Percentiles rank a stretch among this genome's conserved stretches.
phyloP scores from a whole-genome alignment of 1,140 invertebrate genomes.

The Mylabris phalerata region DNA sequence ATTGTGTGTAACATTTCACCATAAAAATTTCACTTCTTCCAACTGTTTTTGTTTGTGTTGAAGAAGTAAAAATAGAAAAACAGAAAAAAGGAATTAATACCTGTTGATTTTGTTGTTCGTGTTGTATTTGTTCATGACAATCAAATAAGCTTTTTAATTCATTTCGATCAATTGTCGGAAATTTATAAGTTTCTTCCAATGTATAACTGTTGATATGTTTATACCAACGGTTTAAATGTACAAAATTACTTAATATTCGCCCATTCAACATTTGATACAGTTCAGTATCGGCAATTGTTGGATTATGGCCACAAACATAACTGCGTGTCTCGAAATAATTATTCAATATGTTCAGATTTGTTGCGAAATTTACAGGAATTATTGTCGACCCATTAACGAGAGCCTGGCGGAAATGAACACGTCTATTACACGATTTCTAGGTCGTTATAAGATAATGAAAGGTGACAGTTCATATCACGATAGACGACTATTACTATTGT shows the following conservation, averaged over 20 bases:
- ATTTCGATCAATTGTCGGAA: slow-evolving; percentile 9
- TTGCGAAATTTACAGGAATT: no score
- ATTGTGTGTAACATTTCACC: slow-evolving; percentile 21
- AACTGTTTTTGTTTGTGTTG: no score
- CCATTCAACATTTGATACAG: slow-evolving; percentile 42
- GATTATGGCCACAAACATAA: slow-evolving; percentile 50
- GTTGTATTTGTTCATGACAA: background rate
- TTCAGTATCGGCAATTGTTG: slow-evolving; percentile 47
- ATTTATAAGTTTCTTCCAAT: slow-evolving; percentile 41
- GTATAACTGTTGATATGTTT: slow-evolving; percentile 53
- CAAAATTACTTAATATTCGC: slow-evolving; percentile 36
- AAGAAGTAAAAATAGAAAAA: slow-evolving; percentile 21
- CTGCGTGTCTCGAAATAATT: slow-evolving; percentile 47
- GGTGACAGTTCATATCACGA: no score
- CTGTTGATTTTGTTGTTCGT: slow-evolving; percentile 4
- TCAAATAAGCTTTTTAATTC: slow-evolving; percentile 11
- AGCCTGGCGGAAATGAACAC: no score
- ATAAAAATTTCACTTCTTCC: slow-evolving; percentile 17
- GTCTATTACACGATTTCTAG: no score
- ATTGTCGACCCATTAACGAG: no score
- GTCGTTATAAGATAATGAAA: no score
- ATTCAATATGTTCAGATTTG: slow-evolving; percentile 27
- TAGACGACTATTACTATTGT: no score
- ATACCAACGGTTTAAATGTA: slow-evolving; percentile 52
- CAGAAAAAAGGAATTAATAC: slow-evolving; percentile 24